Evolutionary conservation across 1,140 invertebrate genomes (phyloP).

Genomic region (Myzus persicae): DNA sequence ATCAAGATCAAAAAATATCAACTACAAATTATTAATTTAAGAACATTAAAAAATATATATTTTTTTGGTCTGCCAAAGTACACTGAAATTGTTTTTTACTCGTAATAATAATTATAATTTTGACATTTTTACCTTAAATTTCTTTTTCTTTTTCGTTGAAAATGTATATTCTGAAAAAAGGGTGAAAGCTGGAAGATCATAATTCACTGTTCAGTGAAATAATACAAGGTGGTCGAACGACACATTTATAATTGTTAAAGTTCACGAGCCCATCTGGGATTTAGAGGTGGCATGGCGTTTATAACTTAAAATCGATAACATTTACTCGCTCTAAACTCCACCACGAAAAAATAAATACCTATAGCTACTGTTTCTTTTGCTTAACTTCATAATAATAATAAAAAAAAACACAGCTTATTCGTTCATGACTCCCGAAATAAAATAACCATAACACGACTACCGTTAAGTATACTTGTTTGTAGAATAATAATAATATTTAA

Average conservation of each 20-base stretch:
- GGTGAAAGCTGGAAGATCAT: not conserved
- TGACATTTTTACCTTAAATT: not conserved
- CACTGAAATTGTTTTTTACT: not conserved
- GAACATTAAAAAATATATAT: not conserved
- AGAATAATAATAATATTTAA: not conserved
- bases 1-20: not conserved
- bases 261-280: not conserved
- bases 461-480: not conserved
- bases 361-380: not conserved
- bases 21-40: not conserved
- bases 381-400: not conserved
- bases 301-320: constrained; percentile 6
- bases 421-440: not conserved
- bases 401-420: not conserved
- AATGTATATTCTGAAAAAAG: not conserved
- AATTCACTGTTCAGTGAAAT: not conserved
- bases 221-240: not conserved
- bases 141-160: not conserved
- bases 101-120: not conserved
- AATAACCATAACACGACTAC: not conserved
- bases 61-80: not conserved
- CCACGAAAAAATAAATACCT: not conserved
- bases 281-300: not conserved
- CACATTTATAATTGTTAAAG: not conserved
- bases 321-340: not conserved